Conservation (phyloP, 2,888 invertebrate genomes). For the Theretra japonica region DNA sequence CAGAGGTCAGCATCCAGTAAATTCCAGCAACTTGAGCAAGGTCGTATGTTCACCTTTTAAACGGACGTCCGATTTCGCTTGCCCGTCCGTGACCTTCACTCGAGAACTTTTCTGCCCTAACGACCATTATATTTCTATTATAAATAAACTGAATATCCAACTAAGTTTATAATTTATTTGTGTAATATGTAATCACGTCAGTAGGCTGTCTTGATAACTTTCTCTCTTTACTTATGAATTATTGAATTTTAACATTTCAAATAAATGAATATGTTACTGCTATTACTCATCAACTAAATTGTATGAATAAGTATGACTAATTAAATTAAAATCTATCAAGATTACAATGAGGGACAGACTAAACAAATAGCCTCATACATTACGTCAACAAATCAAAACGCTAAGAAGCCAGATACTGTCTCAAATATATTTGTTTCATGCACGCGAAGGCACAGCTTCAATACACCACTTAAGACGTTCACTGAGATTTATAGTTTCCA, state of each 20-base stretch:
- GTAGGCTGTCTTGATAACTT: too few relatives aligned
- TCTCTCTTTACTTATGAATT: too few relatives aligned
- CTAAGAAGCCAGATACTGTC: constrained; percentile 22
- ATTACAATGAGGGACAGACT: constrained; percentile 1
- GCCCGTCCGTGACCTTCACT: too few relatives aligned
- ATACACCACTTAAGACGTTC: constrained; percentile 62
- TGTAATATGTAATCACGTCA: too few relatives aligned
- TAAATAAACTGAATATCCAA: too few relatives aligned
- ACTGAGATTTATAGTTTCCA: constrained; percentile 58
- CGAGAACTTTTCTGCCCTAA: too few relatives aligned
- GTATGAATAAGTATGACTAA: constrained; percentile 11
- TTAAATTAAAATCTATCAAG: constrained; percentile 22
- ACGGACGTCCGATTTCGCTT: too few relatives aligned
- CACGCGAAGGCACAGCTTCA: constrained; percentile 21
- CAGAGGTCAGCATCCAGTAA: too few relatives aligned
- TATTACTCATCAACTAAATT: not conserved
- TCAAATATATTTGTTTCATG: constrained; percentile 28
- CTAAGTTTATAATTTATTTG: too few relatives aligned
- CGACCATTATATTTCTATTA: too few relatives aligned
- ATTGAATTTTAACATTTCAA: not conserved
- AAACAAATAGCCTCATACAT: constrained; percentile 4
- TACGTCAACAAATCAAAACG: constrained; percentile 23
- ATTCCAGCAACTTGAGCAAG: too few relatives aligned
- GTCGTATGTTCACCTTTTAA: too few relatives aligned
- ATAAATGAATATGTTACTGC: not conserved